A percentile compares a stretch with the other conserved stretches of the same genome.
phyloP scores from a whole-genome alignment of 2,888 invertebrate genomes.

The Leptothorax acervorum region DNA sequence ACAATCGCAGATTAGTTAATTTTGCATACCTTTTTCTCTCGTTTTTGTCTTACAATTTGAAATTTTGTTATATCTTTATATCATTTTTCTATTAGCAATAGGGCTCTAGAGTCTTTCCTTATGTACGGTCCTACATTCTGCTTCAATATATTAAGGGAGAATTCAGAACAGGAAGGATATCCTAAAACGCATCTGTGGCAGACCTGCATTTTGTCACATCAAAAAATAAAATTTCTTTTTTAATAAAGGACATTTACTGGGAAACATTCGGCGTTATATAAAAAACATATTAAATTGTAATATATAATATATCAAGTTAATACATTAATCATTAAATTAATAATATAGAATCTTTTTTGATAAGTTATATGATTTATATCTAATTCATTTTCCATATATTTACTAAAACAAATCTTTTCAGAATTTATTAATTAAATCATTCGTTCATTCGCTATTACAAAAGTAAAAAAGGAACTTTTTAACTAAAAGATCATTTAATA shows the following conservation, averaged over 20 bases:
- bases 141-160: conserved; percentile 21
- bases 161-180: conserved; percentile 27
- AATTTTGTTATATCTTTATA: background rate
- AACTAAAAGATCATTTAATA: background rate
- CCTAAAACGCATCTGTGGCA: conserved; percentile 35
- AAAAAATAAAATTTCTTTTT: conserved; percentile 18
- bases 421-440: background rate
- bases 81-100: background rate
- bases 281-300: background rate
- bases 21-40: background rate
- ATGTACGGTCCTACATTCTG: background rate
- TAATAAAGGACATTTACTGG: conserved; percentile 4
- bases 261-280: background rate
- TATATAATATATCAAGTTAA: background rate
- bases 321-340: background rate
- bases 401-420: background rate
- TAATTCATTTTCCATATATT: background rate
- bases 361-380: background rate
- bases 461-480: background rate
- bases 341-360: background rate
- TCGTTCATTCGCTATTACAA: background rate
- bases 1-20: background rate
- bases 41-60: background rate
- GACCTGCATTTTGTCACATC: conserved; percentile 45
- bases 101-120: background rate